Evolutionary conservation across 2,888 invertebrate genomes (phyloP).

Genomic region (Lymantria monacha): DNA sequence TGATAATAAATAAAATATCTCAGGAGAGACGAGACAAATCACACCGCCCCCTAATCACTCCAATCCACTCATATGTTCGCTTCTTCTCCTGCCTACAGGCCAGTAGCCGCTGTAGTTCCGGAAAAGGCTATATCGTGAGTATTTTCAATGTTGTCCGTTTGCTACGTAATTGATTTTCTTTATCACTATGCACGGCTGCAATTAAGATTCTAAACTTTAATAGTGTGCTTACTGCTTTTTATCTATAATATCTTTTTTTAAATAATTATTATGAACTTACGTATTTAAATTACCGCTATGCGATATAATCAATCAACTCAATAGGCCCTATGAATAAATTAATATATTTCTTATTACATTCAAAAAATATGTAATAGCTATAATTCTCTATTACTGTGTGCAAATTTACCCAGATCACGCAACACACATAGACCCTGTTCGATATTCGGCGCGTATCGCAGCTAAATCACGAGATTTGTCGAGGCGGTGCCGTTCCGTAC

Average conservation of each 20-base stretch:
- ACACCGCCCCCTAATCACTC: conserved; percentile 68
- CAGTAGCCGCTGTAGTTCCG: conserved; percentile 95
- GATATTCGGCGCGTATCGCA: conserved; percentile 78
- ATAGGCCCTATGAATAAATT: conserved; percentile 11
- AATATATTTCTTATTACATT: conserved; percentile 16
- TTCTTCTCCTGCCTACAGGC: conserved; percentile 87
- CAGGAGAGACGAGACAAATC: conserved; percentile 64
- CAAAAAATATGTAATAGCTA: conserved; percentile 50
- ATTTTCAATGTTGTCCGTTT: conserved; percentile 75
- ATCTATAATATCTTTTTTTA: background rate
- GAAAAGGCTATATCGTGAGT: conserved; percentile 97
- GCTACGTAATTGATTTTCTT: conserved; percentile 35
- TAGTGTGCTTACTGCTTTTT: conserved; percentile 35
- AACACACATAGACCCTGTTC: conserved; percentile 70
- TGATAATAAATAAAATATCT: conserved; percentile 28
- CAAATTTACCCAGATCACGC: conserved; percentile 78
- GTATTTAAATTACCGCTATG: background rate
- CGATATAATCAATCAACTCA: conserved; percentile 18
- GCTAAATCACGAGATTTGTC: conserved; percentile 81
- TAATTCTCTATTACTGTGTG: conserved; percentile 73
- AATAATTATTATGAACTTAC: background rate
- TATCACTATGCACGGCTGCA: conserved; percentile 42
- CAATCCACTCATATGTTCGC: conserved; percentile 80
- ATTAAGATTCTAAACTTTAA: conserved; percentile 6
- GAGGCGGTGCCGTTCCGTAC: conserved; percentile 69